These are phyloP conservation scores for Drosophila prosaltans DNA, from an alignment of 1,140 invertebrate species.

Conservation along the genomic window DNA sequence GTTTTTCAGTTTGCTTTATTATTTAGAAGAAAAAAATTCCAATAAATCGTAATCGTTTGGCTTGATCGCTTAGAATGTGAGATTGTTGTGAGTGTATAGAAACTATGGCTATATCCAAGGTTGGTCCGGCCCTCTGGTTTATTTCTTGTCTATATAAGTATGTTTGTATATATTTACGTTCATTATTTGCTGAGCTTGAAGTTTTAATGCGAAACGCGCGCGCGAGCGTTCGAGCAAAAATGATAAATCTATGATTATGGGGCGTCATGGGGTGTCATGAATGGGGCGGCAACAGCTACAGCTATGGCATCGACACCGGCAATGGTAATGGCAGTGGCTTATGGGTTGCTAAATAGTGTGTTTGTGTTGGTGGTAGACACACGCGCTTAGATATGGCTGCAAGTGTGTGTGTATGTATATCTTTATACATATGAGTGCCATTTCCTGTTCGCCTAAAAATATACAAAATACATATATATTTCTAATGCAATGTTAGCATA, in stretches of 20 bases:
- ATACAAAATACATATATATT: background rate
- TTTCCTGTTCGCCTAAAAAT: slow-evolving; percentile 3
- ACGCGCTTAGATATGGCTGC: slow-evolving; percentile 16
- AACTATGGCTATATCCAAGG: slow-evolving; percentile 1
- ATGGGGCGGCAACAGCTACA: slow-evolving; percentile 36
- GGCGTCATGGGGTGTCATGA: slow-evolving; percentile 63
- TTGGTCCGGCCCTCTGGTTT: slow-evolving; percentile 23
- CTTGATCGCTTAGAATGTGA: background rate
- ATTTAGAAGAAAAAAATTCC: no score
- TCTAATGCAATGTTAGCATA: slow-evolving; percentile 1
- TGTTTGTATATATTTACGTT: background rate
- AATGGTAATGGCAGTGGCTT: slow-evolving; percentile 11
- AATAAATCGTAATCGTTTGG: no score
- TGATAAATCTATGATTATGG: slow-evolving; percentile 71
- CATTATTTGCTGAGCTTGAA: slow-evolving; percentile 30
- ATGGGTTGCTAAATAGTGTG: slow-evolving; percentile 13
- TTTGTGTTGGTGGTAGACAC: slow-evolving; percentile 16
- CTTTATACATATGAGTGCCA: background rate
- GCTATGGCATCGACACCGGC: background rate
- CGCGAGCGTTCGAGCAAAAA: slow-evolving; percentile 58
- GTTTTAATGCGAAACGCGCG: slow-evolving; percentile 62
- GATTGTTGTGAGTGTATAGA: background rate
- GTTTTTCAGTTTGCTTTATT: no score
- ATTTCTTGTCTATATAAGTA: slow-evolving; percentile 11
- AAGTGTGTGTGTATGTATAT: background rate